Percentiles rank a stretch among this genome's conserved stretches.
Conservation (phyloP, 2,888 invertebrate species). For the Tenthredo livida region DNA sequence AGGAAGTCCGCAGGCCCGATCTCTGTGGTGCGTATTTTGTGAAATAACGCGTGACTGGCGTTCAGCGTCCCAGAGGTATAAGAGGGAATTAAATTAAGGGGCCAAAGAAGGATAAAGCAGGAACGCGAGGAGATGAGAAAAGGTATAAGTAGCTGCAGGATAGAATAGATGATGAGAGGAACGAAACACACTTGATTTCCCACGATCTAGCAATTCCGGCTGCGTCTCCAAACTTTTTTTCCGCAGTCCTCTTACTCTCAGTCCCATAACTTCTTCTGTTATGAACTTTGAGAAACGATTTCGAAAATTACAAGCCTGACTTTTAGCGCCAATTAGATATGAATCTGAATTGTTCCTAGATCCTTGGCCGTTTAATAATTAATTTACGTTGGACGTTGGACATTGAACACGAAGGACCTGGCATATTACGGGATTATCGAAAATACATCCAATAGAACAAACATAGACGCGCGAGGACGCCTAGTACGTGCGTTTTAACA, state of each 20-base stretch:
- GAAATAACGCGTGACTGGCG: constrained; percentile 23
- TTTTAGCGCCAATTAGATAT: too few relatives aligned
- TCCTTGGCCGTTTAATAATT: not conserved
- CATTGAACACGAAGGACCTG: constrained; percentile 10
- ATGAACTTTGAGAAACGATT: too few relatives aligned
- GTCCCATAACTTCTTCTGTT: not conserved
- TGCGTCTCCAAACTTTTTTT: not conserved
- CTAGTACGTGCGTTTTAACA: not conserved
- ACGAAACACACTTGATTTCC: constrained; percentile 10
- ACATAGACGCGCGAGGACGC: not conserved
- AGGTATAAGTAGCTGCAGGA: not conserved
- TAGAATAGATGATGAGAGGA: constrained; percentile 12
- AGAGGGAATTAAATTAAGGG: constrained; percentile 15
- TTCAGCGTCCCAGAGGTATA: not conserved
- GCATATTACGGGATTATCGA: not conserved
- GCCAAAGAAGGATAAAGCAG: not conserved
- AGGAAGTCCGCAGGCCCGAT: not conserved
- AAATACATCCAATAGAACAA: not conserved
- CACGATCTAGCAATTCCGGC: constrained; percentile 12
- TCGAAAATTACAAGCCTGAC: too few relatives aligned
- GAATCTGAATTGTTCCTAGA: not conserved
- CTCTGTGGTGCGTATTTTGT: not conserved
- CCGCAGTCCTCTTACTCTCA: not conserved
- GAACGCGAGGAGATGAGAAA: constrained; percentile 1
- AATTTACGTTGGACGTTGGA: not conserved